These are phyloP conservation scores for Entomobrya proxima DNA, from an alignment of 2,888 invertebrate genomes.

Conservation along the genomic window DNA sequence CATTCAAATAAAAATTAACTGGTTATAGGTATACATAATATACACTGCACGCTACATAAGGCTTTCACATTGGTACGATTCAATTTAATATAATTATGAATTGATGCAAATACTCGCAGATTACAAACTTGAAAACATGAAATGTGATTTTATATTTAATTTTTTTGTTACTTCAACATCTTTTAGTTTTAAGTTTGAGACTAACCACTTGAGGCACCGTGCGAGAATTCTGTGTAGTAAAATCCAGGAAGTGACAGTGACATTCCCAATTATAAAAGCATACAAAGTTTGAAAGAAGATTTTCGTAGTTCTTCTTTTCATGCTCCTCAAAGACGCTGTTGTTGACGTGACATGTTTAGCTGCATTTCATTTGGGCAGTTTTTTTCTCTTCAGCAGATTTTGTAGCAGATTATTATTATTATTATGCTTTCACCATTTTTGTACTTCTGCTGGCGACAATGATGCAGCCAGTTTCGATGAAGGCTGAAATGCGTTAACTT, in stretches of 20 bases:
- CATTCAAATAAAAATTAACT: neutral
- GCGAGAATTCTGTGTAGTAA: constrained; percentile 25
- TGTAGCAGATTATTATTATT: neutral
- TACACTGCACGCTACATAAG: neutral
- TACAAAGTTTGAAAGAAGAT: neutral
- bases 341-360: constrained; percentile 28
- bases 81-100: constrained; percentile 31
- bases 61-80: neutral
- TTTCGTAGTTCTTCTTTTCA: neutral
- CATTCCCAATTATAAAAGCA: constrained; percentile 52
- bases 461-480: neutral
- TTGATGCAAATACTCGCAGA: constrained; percentile 23
- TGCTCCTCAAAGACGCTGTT: neutral
- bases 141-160: no score
- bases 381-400: neutral
- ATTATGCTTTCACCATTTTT: constrained; percentile 61
- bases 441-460: constrained; percentile 6
- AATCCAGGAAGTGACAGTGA: constrained; percentile 59
- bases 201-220: neutral
- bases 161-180: neutral
- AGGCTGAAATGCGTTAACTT: constrained; percentile 5
- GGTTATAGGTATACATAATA: neutral
- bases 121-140: neutral
- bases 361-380: neutral
- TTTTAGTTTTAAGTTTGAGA: neutral